Percentiles rank a stretch among this genome's conserved stretches.
Conservation (phyloP, 1,140 invertebrate species). For the Drosophila watanabei region DNA sequence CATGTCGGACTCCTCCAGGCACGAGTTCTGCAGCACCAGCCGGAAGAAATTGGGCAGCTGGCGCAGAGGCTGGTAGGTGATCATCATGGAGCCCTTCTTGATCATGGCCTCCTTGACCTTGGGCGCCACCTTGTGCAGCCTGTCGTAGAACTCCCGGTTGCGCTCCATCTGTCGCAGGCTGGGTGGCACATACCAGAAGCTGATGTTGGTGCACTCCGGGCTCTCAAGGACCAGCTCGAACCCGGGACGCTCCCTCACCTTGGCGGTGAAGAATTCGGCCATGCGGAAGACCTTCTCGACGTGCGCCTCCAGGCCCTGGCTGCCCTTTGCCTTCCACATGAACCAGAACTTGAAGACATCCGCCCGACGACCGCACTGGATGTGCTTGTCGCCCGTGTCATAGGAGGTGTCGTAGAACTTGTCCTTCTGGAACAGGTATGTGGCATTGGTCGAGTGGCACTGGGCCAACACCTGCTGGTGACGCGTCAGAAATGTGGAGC, state of each 20-base stretch:
- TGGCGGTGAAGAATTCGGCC: conserved; percentile 89
- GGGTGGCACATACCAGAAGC: conserved; percentile 97
- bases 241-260: conserved; percentile 89
- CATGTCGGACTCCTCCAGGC: conserved; percentile 92
- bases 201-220: conserved; percentile 97
- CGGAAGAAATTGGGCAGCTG: conserved; percentile 96
- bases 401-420: conserved; percentile 97
- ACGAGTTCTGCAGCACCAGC: conserved; percentile 96
- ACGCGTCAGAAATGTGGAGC: conserved; percentile 94
- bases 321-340: conserved; percentile 99
- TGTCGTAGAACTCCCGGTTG: conserved; percentile 88
- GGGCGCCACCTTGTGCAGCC: conserved; percentile 94
- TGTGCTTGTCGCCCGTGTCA: conserved; percentile 97
- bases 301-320: conserved; percentile 91
- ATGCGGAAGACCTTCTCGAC: conserved; percentile 92
- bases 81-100: conserved; percentile 96
- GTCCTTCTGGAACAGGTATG: conserved; percentile 97
- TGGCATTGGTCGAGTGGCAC: conserved; percentile 90
- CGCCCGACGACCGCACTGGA: conserved; percentile 95
- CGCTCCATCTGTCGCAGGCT: conserved; percentile 88
- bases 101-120: conserved; percentile 98
- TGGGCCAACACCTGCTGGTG: conserved; percentile 89
- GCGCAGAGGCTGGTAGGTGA: conserved; percentile 96
- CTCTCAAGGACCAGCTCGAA: conserved; percentile 92
- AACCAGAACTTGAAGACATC: conserved; percentile 99